Conservation (phyloP, 2,888 invertebrate genomes). For the Lepeophtheirus nordmannii region DNA sequence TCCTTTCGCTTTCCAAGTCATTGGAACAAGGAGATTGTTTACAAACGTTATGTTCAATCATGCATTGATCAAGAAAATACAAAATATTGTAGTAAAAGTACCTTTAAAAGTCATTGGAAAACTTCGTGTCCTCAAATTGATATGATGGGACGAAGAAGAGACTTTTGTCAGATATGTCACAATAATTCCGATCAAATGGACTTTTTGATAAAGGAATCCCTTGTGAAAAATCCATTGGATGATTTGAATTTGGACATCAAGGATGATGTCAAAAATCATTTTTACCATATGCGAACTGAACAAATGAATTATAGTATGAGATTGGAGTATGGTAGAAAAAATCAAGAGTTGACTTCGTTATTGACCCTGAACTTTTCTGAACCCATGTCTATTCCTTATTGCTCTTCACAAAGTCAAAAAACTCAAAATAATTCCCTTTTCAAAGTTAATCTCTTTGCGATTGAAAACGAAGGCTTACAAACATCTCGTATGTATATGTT, state of each 20-base stretch:
- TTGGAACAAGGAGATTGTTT: neutral
- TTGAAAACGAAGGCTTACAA: neutral
- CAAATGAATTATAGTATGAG: neutral
- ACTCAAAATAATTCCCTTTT: neutral
- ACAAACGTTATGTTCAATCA: neutral
- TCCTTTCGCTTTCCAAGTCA: neutral
- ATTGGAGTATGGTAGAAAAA: neutral
- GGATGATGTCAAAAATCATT: neutral
- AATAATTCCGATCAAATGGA: neutral
- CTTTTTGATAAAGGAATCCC: neutral
- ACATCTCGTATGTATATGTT: neutral
- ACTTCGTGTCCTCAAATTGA: neutral
- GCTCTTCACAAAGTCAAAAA: neutral
- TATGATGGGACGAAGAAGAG: neutral
- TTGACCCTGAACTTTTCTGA: neutral
- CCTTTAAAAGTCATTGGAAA: neutral
- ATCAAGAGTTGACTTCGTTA: neutral
- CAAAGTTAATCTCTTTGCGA: neutral
- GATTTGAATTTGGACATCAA: neutral
- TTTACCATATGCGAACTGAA: neutral
- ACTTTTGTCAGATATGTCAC: neutral
- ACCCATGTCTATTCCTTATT: constrained; percentile 2
- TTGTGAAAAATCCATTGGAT: neutral
- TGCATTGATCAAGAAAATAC: neutral
- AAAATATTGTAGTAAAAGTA: neutral